Evolutionary conservation across 2,113 vertebrate genomes (phyloP).

Genomic region (Microtus montanus): DNA sequence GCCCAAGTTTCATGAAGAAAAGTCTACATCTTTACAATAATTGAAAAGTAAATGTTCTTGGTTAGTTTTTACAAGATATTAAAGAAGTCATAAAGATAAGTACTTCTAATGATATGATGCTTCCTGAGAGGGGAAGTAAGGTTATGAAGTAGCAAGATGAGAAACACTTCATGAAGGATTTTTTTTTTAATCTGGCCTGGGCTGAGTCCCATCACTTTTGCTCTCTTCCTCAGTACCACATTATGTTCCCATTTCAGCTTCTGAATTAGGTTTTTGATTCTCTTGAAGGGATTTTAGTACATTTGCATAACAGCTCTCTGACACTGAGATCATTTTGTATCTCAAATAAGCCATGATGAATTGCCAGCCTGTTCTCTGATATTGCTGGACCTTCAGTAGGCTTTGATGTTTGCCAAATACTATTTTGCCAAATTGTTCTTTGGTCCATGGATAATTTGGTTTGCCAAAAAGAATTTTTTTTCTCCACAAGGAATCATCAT

Average conservation of each 20-base stretch:
- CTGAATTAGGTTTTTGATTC: neutral
- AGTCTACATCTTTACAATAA: neutral
- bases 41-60: neutral
- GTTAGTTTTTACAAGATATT: neutral
- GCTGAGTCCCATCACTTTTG: neutral
- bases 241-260: neutral
- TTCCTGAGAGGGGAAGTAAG: neutral
- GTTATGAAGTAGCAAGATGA: neutral
- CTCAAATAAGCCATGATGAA: slow-evolving; percentile 1
- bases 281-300: neutral
- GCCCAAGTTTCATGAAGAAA: neutral
- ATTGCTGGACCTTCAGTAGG: neutral
- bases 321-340: neutral
- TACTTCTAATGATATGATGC: neutral
- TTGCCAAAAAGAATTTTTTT: neutral
- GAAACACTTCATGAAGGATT: neutral
- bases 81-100: neutral
- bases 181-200: neutral
- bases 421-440: neutral
- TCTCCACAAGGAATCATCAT: neutral
- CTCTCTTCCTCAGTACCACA: neutral
- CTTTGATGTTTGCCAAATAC: slow-evolving; percentile 2
- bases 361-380: neutral
- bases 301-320: neutral
- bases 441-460: neutral